Percentiles rank a stretch among this genome's conserved stretches.
These are phyloP conservation scores for Idris sp. DNA, from an alignment of 1,140 invertebrate species.

Conservation along the genomic window DNA sequence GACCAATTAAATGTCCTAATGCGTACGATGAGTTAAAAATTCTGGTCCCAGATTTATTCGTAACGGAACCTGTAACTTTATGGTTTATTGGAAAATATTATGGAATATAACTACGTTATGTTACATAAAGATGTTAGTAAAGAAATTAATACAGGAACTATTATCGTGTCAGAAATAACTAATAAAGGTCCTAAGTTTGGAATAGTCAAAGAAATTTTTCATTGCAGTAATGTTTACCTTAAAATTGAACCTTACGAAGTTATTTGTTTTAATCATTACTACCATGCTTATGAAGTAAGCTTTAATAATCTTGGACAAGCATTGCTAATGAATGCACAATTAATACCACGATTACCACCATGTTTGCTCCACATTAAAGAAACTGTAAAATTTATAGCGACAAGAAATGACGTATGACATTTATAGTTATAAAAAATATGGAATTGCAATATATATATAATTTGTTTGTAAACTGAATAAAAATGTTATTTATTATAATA, in stretches of 20 bases:
- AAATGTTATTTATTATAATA: too few relatives aligned
- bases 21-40: neutral
- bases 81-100: neutral
- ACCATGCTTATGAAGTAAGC: neutral
- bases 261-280: neutral
- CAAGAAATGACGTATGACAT: too few relatives aligned
- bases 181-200: neutral
- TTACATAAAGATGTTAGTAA: neutral
- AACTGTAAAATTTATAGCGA: neutral
- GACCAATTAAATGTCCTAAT: neutral
- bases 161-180: neutral
- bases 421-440: too few relatives aligned
- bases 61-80: neutral
- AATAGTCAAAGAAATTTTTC: slow-evolving; percentile 1
- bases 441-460: too few relatives aligned
- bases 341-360: neutral
- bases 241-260: neutral
- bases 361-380: neutral
- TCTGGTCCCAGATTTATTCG: too few relatives aligned
- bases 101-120: neutral
- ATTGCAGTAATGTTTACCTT: neutral
- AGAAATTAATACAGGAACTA: neutral
- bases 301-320: neutral
- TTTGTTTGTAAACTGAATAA: too few relatives aligned
- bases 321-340: neutral